Percentiles rank a stretch among this genome's conserved stretches.
These are phyloP conservation scores for Caenorhabditis auriculariae DNA, from an alignment of 2,888 invertebrate genomes.

Conservation along the genomic window DNA sequence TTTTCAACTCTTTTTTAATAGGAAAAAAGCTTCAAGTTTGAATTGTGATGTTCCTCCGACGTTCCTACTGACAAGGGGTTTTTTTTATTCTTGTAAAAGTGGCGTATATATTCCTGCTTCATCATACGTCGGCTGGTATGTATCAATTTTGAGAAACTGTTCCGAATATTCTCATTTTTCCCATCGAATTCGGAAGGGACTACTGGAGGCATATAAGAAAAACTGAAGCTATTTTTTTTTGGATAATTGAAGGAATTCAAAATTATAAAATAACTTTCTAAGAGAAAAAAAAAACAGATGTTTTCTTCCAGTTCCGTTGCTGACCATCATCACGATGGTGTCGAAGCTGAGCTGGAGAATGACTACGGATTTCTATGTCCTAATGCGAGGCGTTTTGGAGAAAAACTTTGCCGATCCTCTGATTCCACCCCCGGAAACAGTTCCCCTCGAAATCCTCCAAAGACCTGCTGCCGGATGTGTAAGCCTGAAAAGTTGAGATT, in stretches of 20 bases:
- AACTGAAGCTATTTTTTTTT: too few species aligned
- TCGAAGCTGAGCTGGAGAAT: slow-evolving; percentile 38
- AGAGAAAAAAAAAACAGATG: not conserved
- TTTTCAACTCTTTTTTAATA: not conserved
- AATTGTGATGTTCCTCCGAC: slow-evolving; percentile 1
- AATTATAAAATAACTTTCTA: too few species aligned
- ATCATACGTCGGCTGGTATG: too few species aligned
- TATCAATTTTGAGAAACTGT: too few species aligned
- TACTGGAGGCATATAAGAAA: too few species aligned
- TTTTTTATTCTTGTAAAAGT: too few species aligned
- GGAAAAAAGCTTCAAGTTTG: not conserved
- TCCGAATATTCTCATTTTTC: too few species aligned
- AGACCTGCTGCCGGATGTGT: slow-evolving; percentile 27
- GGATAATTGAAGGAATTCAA: too few species aligned
- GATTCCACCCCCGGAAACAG: slow-evolving; percentile 55
- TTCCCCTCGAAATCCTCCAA: slow-evolving; percentile 57
- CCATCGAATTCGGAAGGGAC: too few species aligned
- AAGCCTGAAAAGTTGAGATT: not conserved
- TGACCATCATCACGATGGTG: slow-evolving; percentile 46
- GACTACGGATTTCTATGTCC: slow-evolving; percentile 52
- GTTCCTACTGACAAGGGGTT: too few species aligned
- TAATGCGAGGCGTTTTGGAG: slow-evolving; percentile 64
- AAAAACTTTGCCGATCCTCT: slow-evolving; percentile 67
- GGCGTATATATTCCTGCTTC: too few species aligned
- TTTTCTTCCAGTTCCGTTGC: slow-evolving; percentile 48